Conservation (phyloP, 2,888 invertebrate genomes). For the Caenorhabditis angaria region DNA sequence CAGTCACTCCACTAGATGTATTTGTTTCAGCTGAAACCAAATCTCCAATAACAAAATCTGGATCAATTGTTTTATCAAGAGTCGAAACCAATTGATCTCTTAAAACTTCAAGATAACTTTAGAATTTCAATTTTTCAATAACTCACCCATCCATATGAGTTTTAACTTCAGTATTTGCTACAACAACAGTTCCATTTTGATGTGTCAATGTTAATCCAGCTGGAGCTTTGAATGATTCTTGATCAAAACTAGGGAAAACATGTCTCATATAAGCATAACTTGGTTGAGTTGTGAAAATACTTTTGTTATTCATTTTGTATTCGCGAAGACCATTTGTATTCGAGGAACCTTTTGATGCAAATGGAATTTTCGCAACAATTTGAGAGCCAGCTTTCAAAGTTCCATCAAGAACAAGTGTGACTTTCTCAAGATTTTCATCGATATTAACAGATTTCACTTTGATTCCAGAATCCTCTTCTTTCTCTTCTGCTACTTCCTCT, state of each 20-base stretch:
- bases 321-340: slow-evolving; percentile 33
- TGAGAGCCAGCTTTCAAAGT: slow-evolving; percentile 46
- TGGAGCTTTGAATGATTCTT: slow-evolving; percentile 36
- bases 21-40: slow-evolving; percentile 23
- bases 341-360: slow-evolving; percentile 24
- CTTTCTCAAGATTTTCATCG: slow-evolving; percentile 60
- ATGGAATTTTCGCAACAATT: slow-evolving; percentile 38
- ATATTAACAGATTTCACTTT: slow-evolving; percentile 31
- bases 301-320: slow-evolving; percentile 19
- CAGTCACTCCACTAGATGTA: slow-evolving; percentile 26
- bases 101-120: not conserved
- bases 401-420: slow-evolving; percentile 51
- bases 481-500: slow-evolving; percentile 19
- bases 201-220: slow-evolving; percentile 35
- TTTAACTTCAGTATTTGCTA: slow-evolving; percentile 28
- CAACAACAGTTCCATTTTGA: slow-evolving; percentile 26
- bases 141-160: slow-evolving; percentile 28
- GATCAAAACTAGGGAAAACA: slow-evolving; percentile 45
- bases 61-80: slow-evolving; percentile 26
- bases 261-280: slow-evolving; percentile 35
- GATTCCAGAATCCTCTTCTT: slow-evolving; percentile 36
- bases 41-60: slow-evolving; percentile 43
- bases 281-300: slow-evolving; percentile 39
- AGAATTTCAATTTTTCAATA: not conserved
- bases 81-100: slow-evolving; percentile 27